Conservation (phyloP, 2,888 invertebrate genomes). For the Kuschelorhynchus macadamiae region DNA sequence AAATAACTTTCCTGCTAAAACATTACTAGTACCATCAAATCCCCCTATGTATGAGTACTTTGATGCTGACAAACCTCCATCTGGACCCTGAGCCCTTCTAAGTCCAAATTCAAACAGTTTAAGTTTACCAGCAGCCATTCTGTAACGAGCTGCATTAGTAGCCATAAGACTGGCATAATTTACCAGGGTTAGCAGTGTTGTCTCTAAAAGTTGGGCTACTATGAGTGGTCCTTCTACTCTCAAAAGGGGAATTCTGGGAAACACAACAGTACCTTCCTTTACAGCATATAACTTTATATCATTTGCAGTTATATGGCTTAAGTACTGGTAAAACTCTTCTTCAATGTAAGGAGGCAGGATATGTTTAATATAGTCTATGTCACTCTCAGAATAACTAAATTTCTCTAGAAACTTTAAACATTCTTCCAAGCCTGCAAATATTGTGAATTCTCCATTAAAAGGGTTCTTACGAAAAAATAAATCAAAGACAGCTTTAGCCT, state of each 20-base stretch:
- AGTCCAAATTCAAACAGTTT: constrained; percentile 97
- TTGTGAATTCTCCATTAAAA: constrained; percentile 97
- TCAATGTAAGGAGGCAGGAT: constrained; percentile 90
- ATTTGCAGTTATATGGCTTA: constrained; percentile 84
- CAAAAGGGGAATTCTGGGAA: constrained; percentile 95
- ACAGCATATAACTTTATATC: constrained; percentile 91
- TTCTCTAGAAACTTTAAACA: constrained; percentile 92
- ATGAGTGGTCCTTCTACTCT: constrained; percentile 96
- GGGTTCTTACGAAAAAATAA: constrained; percentile 97
- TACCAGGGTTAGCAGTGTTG: constrained; percentile 93
- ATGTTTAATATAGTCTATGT: constrained; percentile 90
- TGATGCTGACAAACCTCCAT: constrained; percentile 97
- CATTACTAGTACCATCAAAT: constrained; percentile 98
- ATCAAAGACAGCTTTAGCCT: constrained; percentile 95
- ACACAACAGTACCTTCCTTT: constrained; percentile 96
- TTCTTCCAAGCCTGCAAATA: constrained; percentile 97
- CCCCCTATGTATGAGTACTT: constrained; percentile 97
- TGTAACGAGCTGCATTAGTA: constrained; percentile 96
- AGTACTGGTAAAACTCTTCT: constrained; percentile 89
- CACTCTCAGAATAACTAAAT: constrained; percentile 93
- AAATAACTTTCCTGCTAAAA: constrained; percentile 96
- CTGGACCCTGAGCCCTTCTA: constrained; percentile 97
- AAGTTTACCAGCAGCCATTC: constrained; percentile 93
- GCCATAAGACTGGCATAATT: constrained; percentile 98
- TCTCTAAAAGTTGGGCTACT: constrained; percentile 95